Percentiles rank a stretch among this genome's conserved stretches.
phyloP scores from a whole-genome alignment of 2,888 invertebrate genomes.

The Drosophila picticornis region DNA sequence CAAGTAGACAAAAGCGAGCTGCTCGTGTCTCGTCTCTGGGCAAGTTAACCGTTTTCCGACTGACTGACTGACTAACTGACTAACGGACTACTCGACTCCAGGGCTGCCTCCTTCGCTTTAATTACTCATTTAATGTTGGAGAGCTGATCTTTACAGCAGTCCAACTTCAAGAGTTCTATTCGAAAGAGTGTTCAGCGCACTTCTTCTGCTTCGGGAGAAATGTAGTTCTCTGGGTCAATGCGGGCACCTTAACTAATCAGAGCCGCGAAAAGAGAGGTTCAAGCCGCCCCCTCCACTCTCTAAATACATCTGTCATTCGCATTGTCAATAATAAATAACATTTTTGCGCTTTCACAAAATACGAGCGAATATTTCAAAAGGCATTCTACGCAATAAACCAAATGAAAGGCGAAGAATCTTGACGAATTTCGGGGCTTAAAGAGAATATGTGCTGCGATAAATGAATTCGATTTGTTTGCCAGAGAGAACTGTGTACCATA shows the following conservation, averaged over 20 bases:
- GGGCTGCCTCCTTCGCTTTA: conserved; percentile 56
- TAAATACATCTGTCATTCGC: conserved; percentile 27
- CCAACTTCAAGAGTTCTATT: conserved; percentile 35
- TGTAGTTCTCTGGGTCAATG: conserved; percentile 79
- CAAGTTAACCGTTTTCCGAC: conserved; percentile 65
- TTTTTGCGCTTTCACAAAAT: conserved; percentile 51
- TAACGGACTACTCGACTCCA: conserved; percentile 36
- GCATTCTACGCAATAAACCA: conserved; percentile 52
- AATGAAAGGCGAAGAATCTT: conserved; percentile 48
- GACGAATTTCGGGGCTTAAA: conserved; percentile 41
- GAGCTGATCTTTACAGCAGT: conserved; percentile 45
- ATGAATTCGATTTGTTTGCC: conserved; percentile 64
- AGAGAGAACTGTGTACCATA: conserved; percentile 6
- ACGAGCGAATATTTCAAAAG: conserved; percentile 26
- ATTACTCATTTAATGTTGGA: conserved; percentile 64
- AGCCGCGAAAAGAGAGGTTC: conserved; percentile 45
- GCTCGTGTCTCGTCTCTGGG: conserved; percentile 72
- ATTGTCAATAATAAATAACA: conserved; percentile 61
- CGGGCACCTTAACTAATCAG: conserved; percentile 75
- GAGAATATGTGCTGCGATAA: conserved; percentile 46
- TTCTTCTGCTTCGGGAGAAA: conserved; percentile 47
- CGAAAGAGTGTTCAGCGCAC: conserved; percentile 31
- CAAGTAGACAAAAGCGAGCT: conserved; percentile 57
- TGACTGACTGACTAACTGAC: conserved; percentile 38
- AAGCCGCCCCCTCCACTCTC: conserved; percentile 11